Conservation (phyloP, 1,140 invertebrate species). For the Nomia melanderi region DNA sequence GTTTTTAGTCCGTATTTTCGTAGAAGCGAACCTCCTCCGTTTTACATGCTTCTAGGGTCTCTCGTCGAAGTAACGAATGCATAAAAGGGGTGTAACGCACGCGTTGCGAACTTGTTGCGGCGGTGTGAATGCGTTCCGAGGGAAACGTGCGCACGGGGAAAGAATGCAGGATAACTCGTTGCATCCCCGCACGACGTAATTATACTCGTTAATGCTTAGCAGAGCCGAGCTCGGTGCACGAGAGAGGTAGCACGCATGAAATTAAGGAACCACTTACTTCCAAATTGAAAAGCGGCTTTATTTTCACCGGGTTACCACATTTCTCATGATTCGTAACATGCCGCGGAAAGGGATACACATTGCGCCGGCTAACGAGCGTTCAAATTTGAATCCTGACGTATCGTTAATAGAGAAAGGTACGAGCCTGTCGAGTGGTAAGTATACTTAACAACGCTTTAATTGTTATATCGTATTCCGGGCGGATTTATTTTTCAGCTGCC, state of each 20-base stretch:
- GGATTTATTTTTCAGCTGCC: no score
- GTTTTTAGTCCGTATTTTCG: no score
- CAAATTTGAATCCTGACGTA: neutral
- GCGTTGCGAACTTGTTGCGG: neutral
- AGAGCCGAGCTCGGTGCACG: no score
- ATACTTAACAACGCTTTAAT: neutral
- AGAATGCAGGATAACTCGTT: neutral
- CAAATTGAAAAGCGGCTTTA: conserved; percentile 22
- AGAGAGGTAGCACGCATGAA: neutral
- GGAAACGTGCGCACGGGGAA: neutral
- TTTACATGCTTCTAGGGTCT: no score
- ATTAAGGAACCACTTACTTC: conserved; percentile 1
- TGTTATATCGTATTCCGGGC: no score
- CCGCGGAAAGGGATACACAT: neutral
- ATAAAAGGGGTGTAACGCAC: neutral
- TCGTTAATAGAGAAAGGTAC: neutral
- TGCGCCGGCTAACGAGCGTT: neutral
- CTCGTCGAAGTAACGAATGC: neutral
- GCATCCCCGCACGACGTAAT: conserved; percentile 24
- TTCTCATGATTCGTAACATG: neutral
- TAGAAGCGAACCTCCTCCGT: no score
- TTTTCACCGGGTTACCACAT: neutral
- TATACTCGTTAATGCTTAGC: conserved; percentile 29
- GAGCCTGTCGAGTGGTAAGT: neutral
- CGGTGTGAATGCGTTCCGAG: neutral